Percentiles rank a stretch among this genome's conserved stretches.
Conservation (phyloP, 2,113 vertebrate species). For the Ardeotis arabs region DNA sequence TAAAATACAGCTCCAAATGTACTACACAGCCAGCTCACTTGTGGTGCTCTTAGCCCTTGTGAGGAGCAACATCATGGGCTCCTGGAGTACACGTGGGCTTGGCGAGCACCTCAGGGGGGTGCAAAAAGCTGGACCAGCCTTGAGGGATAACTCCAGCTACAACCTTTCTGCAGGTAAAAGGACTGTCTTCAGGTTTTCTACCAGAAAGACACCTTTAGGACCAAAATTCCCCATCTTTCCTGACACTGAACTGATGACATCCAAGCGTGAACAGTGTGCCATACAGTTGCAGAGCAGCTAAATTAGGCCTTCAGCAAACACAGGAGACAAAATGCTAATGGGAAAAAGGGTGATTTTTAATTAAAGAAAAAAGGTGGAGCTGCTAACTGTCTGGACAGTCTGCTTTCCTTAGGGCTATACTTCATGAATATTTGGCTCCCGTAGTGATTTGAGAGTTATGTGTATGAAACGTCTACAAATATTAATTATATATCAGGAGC, state of each 20-base stretch:
- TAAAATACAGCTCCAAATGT: not conserved
- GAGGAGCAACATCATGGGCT: not conserved
- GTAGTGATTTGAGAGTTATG: not conserved
- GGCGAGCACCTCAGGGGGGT: not conserved
- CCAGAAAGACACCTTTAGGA: not conserved
- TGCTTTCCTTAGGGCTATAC: not conserved
- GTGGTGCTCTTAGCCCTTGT: not conserved
- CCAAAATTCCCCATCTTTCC: not conserved
- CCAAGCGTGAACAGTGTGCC: not conserved
- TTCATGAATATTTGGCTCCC: not conserved
- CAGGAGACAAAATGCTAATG: not conserved
- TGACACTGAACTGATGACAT: not conserved
- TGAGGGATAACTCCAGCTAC: not conserved
- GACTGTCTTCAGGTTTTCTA: rapidly evolving
- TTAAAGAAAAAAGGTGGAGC: not conserved
- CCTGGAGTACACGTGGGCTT: not conserved
- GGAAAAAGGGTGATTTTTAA: not conserved
- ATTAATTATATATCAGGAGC: not conserved
- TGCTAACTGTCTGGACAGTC: not conserved
- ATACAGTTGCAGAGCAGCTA: not conserved
- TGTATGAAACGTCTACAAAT: not conserved
- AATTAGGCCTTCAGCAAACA: not conserved
- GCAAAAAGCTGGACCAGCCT: not conserved
- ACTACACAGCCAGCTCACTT: not conserved
- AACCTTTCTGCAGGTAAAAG: not conserved